These are phyloP conservation scores for Equus przewalskii DNA, from an alignment of 2,113 vertebrate species.

Conservation along the genomic window DNA sequence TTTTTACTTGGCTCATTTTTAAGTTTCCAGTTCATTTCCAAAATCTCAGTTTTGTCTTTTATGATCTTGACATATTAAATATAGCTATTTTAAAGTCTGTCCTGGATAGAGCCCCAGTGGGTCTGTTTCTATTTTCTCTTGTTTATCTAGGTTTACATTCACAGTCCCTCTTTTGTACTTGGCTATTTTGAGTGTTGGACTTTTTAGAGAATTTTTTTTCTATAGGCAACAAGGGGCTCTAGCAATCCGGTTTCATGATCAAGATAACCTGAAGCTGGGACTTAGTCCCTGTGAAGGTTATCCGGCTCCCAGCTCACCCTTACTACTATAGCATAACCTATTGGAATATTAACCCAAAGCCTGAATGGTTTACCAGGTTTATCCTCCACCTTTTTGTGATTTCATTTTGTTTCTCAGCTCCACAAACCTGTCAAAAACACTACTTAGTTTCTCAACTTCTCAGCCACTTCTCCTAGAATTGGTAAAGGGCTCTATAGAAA, in stretches of 20 bases:
- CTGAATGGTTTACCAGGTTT: neutral
- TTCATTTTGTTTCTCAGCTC: neutral
- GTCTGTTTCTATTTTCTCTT: slow-evolving; percentile 16
- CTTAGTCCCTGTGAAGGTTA: neutral
- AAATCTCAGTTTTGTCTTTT: neutral
- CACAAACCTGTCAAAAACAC: neutral
- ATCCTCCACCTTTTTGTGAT: neutral
- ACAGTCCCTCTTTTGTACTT: neutral
- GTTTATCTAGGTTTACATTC: neutral
- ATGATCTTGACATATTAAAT: neutral
- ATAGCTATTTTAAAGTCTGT: neutral
- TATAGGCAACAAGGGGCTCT: neutral
- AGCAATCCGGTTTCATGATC: neutral
- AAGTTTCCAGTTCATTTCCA: neutral
- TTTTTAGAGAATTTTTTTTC: neutral
- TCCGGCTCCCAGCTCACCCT: neutral
- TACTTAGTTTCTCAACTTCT: neutral
- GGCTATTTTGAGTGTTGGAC: neutral
- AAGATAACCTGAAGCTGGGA: neutral
- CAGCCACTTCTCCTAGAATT: neutral
- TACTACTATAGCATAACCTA: neutral
- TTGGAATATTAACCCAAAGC: neutral
- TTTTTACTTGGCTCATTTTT: neutral
- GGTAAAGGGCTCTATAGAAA: neutral
- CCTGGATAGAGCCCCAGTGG: neutral